Evolutionary conservation across 1,140 invertebrate genomes (phyloP), one percentile per base, ranked within the genome.

Genomic region (Whitmania pigra): DNA sequence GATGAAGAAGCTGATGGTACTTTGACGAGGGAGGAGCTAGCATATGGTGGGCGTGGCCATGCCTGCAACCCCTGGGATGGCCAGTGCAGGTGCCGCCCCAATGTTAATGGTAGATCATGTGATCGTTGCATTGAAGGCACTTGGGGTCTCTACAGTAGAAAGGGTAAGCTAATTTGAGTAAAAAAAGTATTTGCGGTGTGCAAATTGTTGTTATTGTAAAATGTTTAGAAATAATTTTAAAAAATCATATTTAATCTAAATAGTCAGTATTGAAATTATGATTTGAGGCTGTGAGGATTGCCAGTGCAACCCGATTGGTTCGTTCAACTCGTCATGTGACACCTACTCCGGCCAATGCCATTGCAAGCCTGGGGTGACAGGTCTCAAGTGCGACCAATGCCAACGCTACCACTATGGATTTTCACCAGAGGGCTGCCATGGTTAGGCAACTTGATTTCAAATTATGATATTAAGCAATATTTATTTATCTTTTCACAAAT

Each of bases 51-150:
- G 74, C 88, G 88, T n/a, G 78, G 78, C 73, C 73, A 69, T 66
- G 74, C 75, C 22, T 82, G 81, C 76, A 77, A 80, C 71, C 76
- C 74, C 0, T 60, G 31, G 0, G 77, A 69, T 0, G 92, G 92
- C 2, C 88, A 90, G 76, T 97, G 94, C 77, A 83, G 87, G 2
- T 97, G 94, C 80, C 89, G 90, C 72, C 86, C 88, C 0, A 92
- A 95, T 78, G 92, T 97, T 0, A 86, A 87, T 53, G 93, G 93
- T 7, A 85, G 86, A 54, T 90, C 91, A 78, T 98, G 94, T 81
- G 90, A 97, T 69, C 85, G 87, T 74, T 97, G 94, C 79, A 87
- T 89, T 77, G 86, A 89, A 2, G 80, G 79, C 9, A 80, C 78
- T 74, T 82, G 77, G 77, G 78, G 81, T 68, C 74, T 82, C 20